Conservation (phyloP, 2,888 invertebrate genomes). For the Ophonus ardosiacus region DNA sequence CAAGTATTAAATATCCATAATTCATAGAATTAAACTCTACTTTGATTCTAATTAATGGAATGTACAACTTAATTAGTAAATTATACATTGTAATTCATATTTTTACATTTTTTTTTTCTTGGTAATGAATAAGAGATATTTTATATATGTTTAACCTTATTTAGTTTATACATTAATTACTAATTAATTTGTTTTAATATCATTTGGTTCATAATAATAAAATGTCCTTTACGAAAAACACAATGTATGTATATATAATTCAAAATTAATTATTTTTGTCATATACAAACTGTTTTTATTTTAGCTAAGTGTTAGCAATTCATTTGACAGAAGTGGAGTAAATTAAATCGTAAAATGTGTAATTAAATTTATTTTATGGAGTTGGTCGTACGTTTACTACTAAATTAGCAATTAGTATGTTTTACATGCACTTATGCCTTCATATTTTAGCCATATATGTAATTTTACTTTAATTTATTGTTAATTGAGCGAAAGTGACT, state of each 20-base stretch:
- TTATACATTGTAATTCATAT: not conserved
- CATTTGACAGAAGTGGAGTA: constrained; percentile 17
- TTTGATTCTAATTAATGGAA: constrained; percentile 25
- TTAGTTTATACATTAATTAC: not conserved
- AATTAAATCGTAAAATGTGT: constrained; percentile 48
- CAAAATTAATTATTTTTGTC: not conserved
- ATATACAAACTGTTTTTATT: not conserved
- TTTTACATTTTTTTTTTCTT: constrained; percentile 1
- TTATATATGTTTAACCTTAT: not conserved
- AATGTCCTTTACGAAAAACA: not conserved
- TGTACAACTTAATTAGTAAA: constrained; percentile 7
- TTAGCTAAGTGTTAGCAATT: not conserved
- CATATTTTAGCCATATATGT: constrained; percentile 5
- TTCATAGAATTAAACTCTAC: constrained; percentile 1
- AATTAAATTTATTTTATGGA: constrained; percentile 36
- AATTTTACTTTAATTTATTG: constrained; percentile 22
- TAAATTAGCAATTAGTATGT: constrained; percentile 25
- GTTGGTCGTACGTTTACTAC: constrained; percentile 1
- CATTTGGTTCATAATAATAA: not conserved
- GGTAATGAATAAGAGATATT: constrained; percentile 19
- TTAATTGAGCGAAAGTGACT: constrained; percentile 37
- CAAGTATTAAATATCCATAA: constrained; percentile 8
- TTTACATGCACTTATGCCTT: constrained; percentile 29
- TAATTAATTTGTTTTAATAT: not conserved
- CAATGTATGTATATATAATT: not conserved